Base-by-base conservation (phyloP, 2,113 vertebrate species). In the Alligator sinensis region DNA sequence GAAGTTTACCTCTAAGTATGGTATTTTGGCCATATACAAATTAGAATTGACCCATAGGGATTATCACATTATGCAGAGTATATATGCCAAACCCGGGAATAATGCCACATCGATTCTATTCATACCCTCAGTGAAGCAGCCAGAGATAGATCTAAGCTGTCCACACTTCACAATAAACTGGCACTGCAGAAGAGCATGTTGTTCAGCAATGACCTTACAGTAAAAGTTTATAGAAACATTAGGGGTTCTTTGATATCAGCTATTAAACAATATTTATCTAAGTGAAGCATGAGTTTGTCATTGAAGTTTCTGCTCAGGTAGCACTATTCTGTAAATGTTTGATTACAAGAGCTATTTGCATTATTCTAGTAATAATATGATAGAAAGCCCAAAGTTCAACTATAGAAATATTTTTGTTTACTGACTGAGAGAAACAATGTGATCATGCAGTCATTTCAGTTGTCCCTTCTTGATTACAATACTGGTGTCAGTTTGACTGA, bases 1-100 rank as follows among this genome's bases (percentile, higher is more conserved):
- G 95, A 96, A 97, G 95, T 97, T 97, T 96, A 96, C 79, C 77
- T 89, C 90, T 0, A 0, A 96, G 89, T 68, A 84, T 4, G 38
- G 61, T 6, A 55, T 75, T 92, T 91, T 95, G 34, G 94, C 79
- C 22, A 82, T 83, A 83, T 74, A 84, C 70, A 76, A 38, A 7
- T 19, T 6, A 28, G 72, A 77, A 63, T 25, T 2, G 9, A 95
- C 79, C 76, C 93, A 86, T 58, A 30, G 92, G 91, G 96, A 97
- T 97, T 95, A 97, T 96, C 90, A 85, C 78, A 66, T 97, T 97
- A 90, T 63, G 6, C 5, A 0, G 8, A 4, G 2, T 3, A 11
- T 22, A 9, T 0, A 8, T 96, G 95, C 95, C 90, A 95, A 95
- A 47, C 62, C 79, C 72, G 75, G 92, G 64, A 95, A 91, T 88